Percentiles rank a stretch among this genome's conserved stretches.
Evolutionary conservation across 2,888 invertebrate species (phyloP).

Genomic region (Brenthis ino): DNA sequence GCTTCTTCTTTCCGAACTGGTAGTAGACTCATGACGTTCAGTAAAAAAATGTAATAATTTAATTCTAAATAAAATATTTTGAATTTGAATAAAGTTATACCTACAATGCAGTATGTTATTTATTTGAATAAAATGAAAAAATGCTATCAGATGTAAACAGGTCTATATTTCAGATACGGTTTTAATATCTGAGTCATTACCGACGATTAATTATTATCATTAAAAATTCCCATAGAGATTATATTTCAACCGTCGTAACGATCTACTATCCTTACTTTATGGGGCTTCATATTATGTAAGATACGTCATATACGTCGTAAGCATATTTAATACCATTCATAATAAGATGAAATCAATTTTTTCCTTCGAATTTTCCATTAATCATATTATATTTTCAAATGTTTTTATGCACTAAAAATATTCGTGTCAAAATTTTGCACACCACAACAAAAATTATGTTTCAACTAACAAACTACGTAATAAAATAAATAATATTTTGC

Average conservation of each 20-base stretch:
- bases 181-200: neutral
- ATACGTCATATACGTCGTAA: neutral
- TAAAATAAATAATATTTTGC: slow-evolving; percentile 4
- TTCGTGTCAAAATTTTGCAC: neutral
- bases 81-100: too few species aligned
- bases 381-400: neutral
- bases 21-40: too few species aligned
- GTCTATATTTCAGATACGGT: neutral
- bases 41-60: too few species aligned
- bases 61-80: too few species aligned
- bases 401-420: neutral
- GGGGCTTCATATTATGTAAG: too few species aligned
- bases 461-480: neutral
- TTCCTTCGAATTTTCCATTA: neutral
- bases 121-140: too few species aligned
- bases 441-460: neutral
- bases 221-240: slow-evolving; percentile 17
- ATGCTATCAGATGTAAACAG: neutral
- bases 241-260: neutral
- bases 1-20: too few species aligned
- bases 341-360: neutral
- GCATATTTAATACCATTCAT: neutral
- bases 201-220: neutral
- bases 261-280: neutral
- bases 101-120: too few species aligned